Evolutionary conservation across 1,140 invertebrate species (phyloP).

Genomic region (Lamellibrachia luymesi): DNA sequence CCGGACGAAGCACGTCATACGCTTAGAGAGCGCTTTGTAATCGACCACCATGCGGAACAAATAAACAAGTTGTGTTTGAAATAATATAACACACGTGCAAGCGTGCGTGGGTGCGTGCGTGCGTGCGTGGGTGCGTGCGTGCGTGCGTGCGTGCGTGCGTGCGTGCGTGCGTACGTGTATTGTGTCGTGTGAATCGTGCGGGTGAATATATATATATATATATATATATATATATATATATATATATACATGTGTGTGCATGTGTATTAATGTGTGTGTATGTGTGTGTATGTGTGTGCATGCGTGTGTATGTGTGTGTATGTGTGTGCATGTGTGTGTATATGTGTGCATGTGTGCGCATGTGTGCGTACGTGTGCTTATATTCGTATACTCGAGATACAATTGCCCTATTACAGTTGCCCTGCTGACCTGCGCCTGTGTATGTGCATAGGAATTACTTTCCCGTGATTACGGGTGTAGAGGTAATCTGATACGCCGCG

Average conservation of each 20-base stretch:
- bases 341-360: neutral
- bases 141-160: neutral
- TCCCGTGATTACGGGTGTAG: neutral
- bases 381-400: neutral
- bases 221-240: neutral
- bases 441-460: neutral
- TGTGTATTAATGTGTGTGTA: neutral
- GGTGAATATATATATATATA: neutral
- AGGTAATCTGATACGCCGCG: neutral
- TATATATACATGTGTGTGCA: constrained; percentile 16
- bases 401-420: no score
- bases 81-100: no score
- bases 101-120: no score
- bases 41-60: neutral
- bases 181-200: neutral
- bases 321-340: constrained; percentile 14
- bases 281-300: constrained; percentile 24
- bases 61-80: neutral
- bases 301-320: constrained; percentile 19
- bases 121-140: neutral
- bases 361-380: neutral
- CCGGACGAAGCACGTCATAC: neutral
- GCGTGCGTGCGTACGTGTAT: neutral
- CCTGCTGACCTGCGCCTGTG: neutral
- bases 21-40: neutral